Conservation (phyloP, 2,888 invertebrate genomes). For the Tipula unca region DNA sequence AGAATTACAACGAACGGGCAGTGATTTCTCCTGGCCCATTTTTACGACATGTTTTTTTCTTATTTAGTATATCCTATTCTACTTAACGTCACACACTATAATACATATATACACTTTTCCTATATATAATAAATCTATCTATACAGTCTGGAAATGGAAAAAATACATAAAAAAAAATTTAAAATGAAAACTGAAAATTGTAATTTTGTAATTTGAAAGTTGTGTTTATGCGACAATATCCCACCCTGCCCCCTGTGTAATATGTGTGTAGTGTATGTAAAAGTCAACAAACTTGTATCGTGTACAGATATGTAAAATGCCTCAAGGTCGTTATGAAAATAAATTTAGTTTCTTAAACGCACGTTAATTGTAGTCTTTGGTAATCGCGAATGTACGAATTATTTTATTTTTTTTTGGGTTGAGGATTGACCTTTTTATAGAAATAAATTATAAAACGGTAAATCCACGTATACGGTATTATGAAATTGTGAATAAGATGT, state of each 20-base stretch:
- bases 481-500: neutral
- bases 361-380: neutral
- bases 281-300: neutral
- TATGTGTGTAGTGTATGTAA: neutral
- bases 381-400: neutral
- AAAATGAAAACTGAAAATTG: neutral
- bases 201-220: neutral
- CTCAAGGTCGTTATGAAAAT: neutral
- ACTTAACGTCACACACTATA: neutral
- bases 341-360: neutral
- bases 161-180: neutral
- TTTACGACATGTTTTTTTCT: slow-evolving; percentile 27
- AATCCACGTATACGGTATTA: neutral
- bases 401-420: neutral
- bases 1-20: slow-evolving; percentile 28
- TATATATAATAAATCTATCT: neutral
- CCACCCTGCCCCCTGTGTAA: neutral
- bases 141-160: neutral
- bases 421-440: neutral
- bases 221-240: neutral
- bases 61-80: neutral
- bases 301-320: neutral
- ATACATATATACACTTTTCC: neutral
- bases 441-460: neutral
- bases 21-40: slow-evolving; percentile 45